Conservation (phyloP, 2,113 vertebrate species). For the Lethenteron camtschaticum region DNA sequence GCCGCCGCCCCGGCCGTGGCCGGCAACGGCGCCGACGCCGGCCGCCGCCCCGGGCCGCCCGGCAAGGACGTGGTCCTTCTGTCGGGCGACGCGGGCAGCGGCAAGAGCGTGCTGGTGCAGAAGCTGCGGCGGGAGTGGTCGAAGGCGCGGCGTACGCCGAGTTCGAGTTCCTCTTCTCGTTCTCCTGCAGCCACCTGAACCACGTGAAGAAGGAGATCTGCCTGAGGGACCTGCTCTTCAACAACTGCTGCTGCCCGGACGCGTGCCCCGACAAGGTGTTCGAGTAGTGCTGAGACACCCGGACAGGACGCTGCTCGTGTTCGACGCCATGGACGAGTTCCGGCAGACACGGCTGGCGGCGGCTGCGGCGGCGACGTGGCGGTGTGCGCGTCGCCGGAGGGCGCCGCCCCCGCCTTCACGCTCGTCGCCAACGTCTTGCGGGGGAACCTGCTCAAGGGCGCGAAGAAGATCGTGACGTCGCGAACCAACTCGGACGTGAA, state of each 20-base stretch:
- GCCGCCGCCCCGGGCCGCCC: background rate
- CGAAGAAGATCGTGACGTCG: slow-evolving; percentile 39
- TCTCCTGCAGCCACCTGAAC: slow-evolving; percentile 47
- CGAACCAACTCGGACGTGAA: slow-evolving; percentile 28
- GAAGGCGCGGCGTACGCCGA: slow-evolving; percentile 18
- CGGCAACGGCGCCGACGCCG: background rate
- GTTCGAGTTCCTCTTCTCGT: slow-evolving; percentile 38
- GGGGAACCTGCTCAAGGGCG: slow-evolving; percentile 44
- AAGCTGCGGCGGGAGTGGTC: slow-evolving; percentile 43
- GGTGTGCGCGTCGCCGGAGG: slow-evolving; percentile 32
- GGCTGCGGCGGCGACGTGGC: slow-evolving; percentile 19
- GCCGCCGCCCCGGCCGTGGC: background rate
- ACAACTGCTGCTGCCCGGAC: slow-evolving; percentile 52
- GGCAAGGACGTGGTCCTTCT: slow-evolving; percentile 30
- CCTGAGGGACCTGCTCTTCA: slow-evolving; percentile 31
- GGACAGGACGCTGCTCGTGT: slow-evolving; percentile 34
- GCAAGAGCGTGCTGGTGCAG: slow-evolving; percentile 52
- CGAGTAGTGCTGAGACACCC: slow-evolving; percentile 43
- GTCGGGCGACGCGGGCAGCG: slow-evolving; percentile 45
- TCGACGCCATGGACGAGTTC: slow-evolving; percentile 58
- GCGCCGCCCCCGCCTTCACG: slow-evolving; percentile 22
- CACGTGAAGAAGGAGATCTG: slow-evolving; percentile 25
- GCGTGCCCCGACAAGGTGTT: slow-evolving; percentile 30
- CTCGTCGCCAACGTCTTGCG: slow-evolving; percentile 49
- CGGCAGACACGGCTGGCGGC: slow-evolving; percentile 23